These are phyloP conservation scores for Gorsachius goisagi DNA, from an alignment of 2,113 vertebrate genomes.

Conservation along the genomic window DNA sequence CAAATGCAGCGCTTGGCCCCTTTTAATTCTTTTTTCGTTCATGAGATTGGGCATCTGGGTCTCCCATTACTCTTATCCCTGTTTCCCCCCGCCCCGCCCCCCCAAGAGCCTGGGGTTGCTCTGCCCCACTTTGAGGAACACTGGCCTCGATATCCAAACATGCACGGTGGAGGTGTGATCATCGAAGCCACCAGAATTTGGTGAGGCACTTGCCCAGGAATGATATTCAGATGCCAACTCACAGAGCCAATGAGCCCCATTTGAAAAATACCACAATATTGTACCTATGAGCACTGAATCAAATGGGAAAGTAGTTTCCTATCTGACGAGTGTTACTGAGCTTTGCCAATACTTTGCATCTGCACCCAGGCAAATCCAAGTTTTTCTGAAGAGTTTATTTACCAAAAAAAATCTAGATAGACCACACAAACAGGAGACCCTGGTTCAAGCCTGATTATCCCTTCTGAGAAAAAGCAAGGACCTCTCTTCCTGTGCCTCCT, in stretches of 20 bases:
- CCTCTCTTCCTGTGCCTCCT: background rate
- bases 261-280: background rate
- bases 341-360: background rate
- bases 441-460: background rate
- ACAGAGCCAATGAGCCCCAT: background rate
- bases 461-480: background rate
- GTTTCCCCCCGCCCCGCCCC: too few relatives aligned
- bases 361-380: background rate
- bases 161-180: background rate
- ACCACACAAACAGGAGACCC: background rate
- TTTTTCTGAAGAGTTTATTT: background rate
- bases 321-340: background rate
- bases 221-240: background rate
- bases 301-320: background rate
- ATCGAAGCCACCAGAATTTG: fast-evolving
- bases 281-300: fast-evolving
- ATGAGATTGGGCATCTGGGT: too few relatives aligned
- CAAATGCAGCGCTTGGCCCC: background rate
- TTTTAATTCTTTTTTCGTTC: background rate
- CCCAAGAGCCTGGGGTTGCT: background rate
- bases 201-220: background rate
- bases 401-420: background rate
- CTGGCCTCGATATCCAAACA: fast-evolving
- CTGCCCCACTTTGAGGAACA: background rate
- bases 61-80: background rate